Conservation (phyloP, 2,797 vertebrate genomes). For the Ceyx erithaca region DNA sequence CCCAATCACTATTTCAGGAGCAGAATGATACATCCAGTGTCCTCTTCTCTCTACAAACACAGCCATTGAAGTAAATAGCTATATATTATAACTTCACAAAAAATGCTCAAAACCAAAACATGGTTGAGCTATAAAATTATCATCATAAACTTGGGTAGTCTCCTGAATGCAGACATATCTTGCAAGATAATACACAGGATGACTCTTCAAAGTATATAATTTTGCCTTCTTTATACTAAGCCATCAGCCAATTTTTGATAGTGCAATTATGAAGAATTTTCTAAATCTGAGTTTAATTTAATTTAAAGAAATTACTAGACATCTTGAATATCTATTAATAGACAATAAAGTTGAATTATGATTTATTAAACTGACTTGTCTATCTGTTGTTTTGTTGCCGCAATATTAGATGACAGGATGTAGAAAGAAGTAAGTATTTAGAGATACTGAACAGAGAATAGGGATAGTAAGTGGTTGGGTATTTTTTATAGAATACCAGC, state of each 20-base stretch:
- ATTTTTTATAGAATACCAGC: not conserved
- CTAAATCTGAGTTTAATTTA: not conserved
- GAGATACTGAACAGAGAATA: not conserved
- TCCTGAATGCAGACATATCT: not conserved
- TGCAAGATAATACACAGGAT: not conserved
- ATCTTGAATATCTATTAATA: not conserved
- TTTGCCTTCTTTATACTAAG: not conserved
- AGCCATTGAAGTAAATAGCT: not conserved
- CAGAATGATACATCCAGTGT: not conserved
- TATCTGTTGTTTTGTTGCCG: not conserved
- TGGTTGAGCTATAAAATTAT: not conserved
- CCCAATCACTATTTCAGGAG: not conserved
- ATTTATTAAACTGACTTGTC: not conserved
- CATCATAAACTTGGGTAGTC: not conserved
- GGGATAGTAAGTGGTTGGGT: not conserved
- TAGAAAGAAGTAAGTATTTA: not conserved
- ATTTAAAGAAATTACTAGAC: not conserved
- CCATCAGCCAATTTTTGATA: not conserved
- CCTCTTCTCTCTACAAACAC: not conserved
- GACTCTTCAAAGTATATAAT: not conserved
- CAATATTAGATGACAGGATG: not conserved
- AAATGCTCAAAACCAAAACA: not conserved
- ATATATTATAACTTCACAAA: not conserved
- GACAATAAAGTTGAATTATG: not conserved
- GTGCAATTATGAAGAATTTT: not conserved